A percentile compares a stretch with the other conserved stretches of the same genome.
phyloP scores from a whole-genome alignment of 2,113 vertebrate species.

The Mormyrus lacerda region DNA sequence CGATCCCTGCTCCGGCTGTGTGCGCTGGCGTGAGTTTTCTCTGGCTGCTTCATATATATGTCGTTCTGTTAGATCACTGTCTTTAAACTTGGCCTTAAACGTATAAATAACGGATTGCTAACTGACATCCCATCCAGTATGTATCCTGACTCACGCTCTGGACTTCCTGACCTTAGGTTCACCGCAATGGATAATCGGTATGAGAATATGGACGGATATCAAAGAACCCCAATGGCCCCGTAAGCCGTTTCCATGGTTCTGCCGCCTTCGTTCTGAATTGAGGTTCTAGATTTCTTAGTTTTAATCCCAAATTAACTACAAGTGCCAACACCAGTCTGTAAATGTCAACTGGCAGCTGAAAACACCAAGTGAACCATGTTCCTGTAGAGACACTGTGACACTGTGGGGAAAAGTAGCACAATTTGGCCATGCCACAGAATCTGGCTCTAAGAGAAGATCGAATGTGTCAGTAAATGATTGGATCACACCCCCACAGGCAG shows the following conservation, averaged over 20 bases:
- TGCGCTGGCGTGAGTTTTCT: background rate
- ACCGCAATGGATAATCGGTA: background rate
- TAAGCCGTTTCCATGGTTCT: background rate
- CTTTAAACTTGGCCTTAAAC: background rate
- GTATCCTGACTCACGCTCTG: background rate
- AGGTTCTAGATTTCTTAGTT: background rate
- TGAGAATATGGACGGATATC: background rate
- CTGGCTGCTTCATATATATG: background rate
- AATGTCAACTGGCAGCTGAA: background rate
- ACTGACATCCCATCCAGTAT: background rate
- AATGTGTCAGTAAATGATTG: background rate
- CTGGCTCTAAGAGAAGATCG: background rate
- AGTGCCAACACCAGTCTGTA: background rate
- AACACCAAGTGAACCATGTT: background rate
- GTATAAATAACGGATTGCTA: background rate
- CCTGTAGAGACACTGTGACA: background rate
- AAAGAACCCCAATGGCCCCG: background rate
- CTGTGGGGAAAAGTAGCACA: too few species aligned
- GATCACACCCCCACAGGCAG: background rate
- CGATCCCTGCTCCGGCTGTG: background rate
- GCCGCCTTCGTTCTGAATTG: background rate
- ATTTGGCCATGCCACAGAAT: background rate
- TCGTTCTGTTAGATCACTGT: background rate
- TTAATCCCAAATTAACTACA: background rate
- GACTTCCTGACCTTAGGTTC: background rate